Conservation (phyloP, 2,797 vertebrate genomes). For the Microctenopoma lineatum region DNA sequence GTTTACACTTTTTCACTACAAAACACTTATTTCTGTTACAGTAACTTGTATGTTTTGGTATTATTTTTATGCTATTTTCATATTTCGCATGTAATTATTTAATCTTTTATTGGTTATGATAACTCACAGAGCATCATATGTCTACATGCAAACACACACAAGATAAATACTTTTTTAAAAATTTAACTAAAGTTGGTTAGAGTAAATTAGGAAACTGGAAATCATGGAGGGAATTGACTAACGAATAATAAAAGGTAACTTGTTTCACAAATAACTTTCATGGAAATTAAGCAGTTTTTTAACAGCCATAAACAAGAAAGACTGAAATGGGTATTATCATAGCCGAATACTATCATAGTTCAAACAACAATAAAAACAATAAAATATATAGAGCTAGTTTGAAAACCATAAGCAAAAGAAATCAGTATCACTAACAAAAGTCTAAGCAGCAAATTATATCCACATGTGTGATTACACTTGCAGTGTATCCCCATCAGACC, state of each 20-base stretch:
- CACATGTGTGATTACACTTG: constrained; percentile 67
- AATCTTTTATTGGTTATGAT: background rate
- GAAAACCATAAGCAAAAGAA: constrained; percentile 40
- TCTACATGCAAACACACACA: background rate
- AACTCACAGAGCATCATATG: background rate
- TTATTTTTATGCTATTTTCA: background rate
- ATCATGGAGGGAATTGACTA: constrained; percentile 9
- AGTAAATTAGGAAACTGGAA: background rate
- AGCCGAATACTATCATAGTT: background rate
- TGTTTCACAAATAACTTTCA: constrained; percentile 40
- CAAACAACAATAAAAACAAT: constrained; percentile 24
- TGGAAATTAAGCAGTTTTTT: background rate
- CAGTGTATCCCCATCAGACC: constrained; percentile 65
- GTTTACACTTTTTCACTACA: background rate
- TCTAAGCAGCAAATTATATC: constrained; percentile 64
- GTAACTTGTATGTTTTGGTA: background rate
- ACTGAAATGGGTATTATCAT: background rate
- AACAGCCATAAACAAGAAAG: constrained; percentile 8
- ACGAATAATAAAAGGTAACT: constrained; percentile 26
- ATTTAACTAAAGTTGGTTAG: background rate
- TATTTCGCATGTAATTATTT: background rate
- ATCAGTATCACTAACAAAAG: constrained; percentile 46
- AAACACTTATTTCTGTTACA: background rate
- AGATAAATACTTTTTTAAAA: background rate
- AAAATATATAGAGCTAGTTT: constrained; percentile 20